A percentile compares a stretch with the other conserved stretches of the same genome.
phyloP scores from a whole-genome alignment of 1,140 invertebrate genomes.

The Rhyacophila brunnea region DNA sequence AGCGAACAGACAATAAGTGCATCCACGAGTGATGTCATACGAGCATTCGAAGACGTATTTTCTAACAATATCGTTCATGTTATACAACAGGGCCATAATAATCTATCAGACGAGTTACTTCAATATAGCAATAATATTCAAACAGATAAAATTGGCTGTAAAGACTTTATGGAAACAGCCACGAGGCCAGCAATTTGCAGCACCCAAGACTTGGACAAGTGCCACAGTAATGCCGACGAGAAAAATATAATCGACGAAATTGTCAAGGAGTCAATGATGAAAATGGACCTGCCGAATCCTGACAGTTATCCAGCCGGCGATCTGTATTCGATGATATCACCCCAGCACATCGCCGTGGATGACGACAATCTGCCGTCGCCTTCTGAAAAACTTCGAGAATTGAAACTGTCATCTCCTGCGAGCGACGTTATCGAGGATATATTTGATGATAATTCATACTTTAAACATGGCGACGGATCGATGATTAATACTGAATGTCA shows the following conservation, averaged over 20 bases:
- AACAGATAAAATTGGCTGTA: neutral
- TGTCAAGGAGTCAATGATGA: slow-evolving; percentile 45
- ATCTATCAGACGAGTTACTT: too few relatives aligned
- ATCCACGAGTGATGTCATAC: too few relatives aligned
- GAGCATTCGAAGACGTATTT: too few relatives aligned
- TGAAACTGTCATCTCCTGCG: slow-evolving; percentile 44
- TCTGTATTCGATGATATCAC: slow-evolving; percentile 26
- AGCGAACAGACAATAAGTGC: too few relatives aligned
- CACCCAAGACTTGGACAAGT: too few relatives aligned
- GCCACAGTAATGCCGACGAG: neutral
- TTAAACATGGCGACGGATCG: neutral
- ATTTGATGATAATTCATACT: neutral
- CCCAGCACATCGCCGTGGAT: slow-evolving; percentile 34
- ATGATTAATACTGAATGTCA: too few relatives aligned
- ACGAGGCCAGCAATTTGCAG: neutral
- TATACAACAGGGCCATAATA: too few relatives aligned
- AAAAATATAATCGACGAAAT: slow-evolving; percentile 43
- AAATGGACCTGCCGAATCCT: slow-evolving; percentile 36
- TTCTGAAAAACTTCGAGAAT: slow-evolving; percentile 53
- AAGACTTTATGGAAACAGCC: neutral
- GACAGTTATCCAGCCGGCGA: slow-evolving; percentile 8
- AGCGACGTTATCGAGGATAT: slow-evolving; percentile 9
- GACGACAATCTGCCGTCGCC: slow-evolving; percentile 51
- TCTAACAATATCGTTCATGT: too few relatives aligned
- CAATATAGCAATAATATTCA: neutral